Conservation (phyloP, 53 echinoderm and acorn worm genomes). For the Hippasteria phrygiana region DNA sequence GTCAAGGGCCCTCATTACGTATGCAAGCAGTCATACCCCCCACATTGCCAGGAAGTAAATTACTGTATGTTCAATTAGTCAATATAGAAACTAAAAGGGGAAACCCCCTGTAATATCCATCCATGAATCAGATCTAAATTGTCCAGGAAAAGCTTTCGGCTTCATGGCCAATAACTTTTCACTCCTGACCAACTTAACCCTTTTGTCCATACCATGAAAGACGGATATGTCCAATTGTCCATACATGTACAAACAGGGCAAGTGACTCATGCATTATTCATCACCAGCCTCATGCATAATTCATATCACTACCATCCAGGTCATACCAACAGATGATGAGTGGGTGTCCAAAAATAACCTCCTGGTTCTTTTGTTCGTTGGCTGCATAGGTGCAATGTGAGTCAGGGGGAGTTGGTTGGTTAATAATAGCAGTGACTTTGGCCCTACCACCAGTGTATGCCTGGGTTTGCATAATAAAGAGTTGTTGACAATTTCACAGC, state of each 20-base stretch:
- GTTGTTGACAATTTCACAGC: not conserved
- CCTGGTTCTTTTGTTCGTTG: constrained; percentile 1
- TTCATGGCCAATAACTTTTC: not conserved
- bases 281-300: constrained; percentile 34
- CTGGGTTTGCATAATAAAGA: not conserved
- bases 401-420: not conserved
- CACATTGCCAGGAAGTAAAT: too few species aligned
- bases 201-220: not conserved
- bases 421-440: constrained; percentile 59
- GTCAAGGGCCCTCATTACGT: too few species aligned
- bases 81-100: too few species aligned
- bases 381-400: constrained; percentile 20
- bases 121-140: not conserved
- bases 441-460: not conserved
- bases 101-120: not conserved
- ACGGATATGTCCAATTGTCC: not conserved
- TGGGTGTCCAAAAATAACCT: constrained; percentile 33
- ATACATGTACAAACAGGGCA: not conserved
- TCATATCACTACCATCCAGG: not conserved
- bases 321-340: constrained; percentile 43
- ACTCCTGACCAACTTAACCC: not conserved
- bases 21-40: too few species aligned
- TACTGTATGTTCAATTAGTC: too few species aligned
- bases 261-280: constrained; percentile 61
- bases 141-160: not conserved